A percentile compares a stretch with the other conserved stretches of the same genome.
Conservation (phyloP, 1,140 invertebrate species). For the Drosophila leontia region DNA sequence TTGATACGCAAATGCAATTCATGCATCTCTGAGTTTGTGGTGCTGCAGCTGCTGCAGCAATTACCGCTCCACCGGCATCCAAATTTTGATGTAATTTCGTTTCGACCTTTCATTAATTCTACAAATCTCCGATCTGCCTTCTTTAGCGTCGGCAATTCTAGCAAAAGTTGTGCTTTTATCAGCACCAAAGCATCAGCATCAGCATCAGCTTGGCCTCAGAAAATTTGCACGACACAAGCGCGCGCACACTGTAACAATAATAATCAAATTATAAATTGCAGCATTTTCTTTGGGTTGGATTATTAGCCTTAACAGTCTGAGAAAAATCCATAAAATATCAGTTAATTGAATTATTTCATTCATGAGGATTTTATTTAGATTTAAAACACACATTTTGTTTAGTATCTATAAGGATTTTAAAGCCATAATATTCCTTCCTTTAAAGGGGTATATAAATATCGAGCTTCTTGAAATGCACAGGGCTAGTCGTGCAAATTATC, state of each 20-base stretch:
- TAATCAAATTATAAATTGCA: not conserved
- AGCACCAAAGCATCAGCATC: slow-evolving; percentile 44
- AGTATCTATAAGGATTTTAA: too few species aligned
- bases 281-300: not conserved
- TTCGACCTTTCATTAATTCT: slow-evolving; percentile 53
- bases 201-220: slow-evolving; percentile 33
- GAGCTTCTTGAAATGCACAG: slow-evolving; percentile 30
- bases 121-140: slow-evolving; percentile 33
- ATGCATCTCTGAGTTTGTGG: slow-evolving; percentile 60
- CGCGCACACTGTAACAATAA: not conserved
- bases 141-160: slow-evolving; percentile 18
- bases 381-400: not conserved
- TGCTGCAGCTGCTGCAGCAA: slow-evolving; percentile 51
- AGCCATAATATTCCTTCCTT: not conserved
- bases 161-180: slow-evolving; percentile 46
- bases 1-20: slow-evolving; percentile 62
- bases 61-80: slow-evolving; percentile 45
- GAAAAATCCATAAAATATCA: not conserved
- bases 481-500: slow-evolving; percentile 55
- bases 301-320: too few species aligned
- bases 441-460: slow-evolving; percentile 47
- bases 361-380: rapidly evolving
- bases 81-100: slow-evolving; percentile 39
- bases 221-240: not conserved
- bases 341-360: not conserved